A percentile compares a stretch with the other conserved stretches of the same genome.
phyloP scores from a whole-genome alignment of 2,797 vertebrate species.

The Phataginus tricuspis region DNA sequence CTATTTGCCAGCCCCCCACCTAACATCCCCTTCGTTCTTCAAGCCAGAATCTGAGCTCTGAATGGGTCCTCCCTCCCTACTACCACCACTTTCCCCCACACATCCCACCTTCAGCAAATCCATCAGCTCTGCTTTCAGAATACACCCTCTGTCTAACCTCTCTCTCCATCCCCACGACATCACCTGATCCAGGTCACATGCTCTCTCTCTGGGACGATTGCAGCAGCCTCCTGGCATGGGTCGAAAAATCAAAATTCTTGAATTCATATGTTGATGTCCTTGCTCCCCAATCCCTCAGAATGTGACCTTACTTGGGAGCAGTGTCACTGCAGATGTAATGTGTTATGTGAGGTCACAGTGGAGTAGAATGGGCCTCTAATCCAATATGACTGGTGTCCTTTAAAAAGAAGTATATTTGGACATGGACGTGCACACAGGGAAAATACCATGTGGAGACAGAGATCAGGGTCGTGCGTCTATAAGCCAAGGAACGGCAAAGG shows the following conservation, averaged over 20 bases:
- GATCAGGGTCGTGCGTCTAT: background rate
- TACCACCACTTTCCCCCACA: background rate
- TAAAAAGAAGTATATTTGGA: background rate
- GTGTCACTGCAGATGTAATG: background rate
- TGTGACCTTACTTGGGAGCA: background rate
- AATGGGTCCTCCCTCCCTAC: background rate
- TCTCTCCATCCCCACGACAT: background rate
- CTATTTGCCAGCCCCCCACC: background rate
- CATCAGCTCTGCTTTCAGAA: background rate
- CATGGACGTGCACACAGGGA: accelerated
- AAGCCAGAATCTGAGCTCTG: background rate
- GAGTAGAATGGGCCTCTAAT: background rate
- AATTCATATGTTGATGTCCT: background rate
- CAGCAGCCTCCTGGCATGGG: background rate
- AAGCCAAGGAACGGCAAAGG: background rate
- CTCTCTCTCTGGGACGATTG: background rate
- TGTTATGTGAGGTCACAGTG: background rate
- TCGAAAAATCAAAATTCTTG: background rate
- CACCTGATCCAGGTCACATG: background rate
- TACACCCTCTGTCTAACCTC: background rate
- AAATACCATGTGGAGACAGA: background rate
- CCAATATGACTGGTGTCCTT: background rate
- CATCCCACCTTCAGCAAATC: background rate
- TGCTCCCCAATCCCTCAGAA: background rate
- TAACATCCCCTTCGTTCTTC: background rate